phyloP scores from a whole-genome alignment of 2,888 invertebrate genomes.

The Myathropa florea region DNA sequence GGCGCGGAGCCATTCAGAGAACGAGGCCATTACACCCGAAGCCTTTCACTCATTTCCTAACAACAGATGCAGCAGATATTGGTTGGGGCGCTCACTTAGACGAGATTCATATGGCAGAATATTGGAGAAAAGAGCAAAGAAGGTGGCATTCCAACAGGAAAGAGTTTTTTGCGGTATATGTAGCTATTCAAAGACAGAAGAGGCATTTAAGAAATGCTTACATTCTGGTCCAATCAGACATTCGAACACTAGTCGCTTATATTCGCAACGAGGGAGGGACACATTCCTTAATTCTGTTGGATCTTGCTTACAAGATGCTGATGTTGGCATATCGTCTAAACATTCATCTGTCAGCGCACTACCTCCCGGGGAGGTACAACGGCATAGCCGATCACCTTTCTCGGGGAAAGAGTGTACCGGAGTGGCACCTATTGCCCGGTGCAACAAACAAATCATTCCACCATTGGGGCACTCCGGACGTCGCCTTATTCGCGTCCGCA shows the following conservation, averaged over 20 bases:
- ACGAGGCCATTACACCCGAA: background rate
- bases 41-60: conserved; percentile 8
- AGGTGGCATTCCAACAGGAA: conserved; percentile 21
- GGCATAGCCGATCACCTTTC: conserved; percentile 34
- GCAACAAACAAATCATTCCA: conserved; percentile 32
- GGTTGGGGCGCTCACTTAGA: conserved; percentile 17
- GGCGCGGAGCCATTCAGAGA: conserved; percentile 25
- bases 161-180: conserved; percentile 31
- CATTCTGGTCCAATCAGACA: conserved; percentile 30
- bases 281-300: conserved; percentile 4
- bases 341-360: background rate
- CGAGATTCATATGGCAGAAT: background rate
- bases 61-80: conserved; percentile 31
- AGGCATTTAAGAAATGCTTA: conserved; percentile 5
- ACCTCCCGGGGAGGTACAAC: conserved; percentile 23
- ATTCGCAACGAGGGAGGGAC: conserved; percentile 16
- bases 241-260: conserved; percentile 12
- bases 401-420: conserved; percentile 16
- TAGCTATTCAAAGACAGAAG: background rate
- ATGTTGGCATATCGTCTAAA: background rate
- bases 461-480: conserved; percentile 43
- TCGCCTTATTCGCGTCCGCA: conserved; percentile 50
- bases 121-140: conserved; percentile 3
- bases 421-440: conserved; percentile 25
- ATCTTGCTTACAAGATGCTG: background rate